Evolutionary conservation across 2,797 vertebrate species (phyloP).

Genomic region (Heteromormyrus szaboi): DNA sequence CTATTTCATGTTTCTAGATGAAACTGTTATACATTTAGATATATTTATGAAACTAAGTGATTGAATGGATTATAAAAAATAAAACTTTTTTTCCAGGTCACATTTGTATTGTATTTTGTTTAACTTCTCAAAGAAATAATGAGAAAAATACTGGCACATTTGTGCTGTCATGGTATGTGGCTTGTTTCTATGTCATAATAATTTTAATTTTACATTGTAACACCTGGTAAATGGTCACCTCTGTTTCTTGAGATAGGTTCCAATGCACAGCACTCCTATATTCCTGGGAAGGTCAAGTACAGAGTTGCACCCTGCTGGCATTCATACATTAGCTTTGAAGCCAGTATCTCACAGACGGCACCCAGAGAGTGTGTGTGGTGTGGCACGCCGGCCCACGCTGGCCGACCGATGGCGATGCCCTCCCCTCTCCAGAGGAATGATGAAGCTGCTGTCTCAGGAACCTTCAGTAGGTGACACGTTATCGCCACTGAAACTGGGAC

Average conservation of each 20-base stretch:
- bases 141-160: not conserved
- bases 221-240: not conserved
- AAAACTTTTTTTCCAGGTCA: not conserved
- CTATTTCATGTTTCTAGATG: not conserved
- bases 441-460: not conserved
- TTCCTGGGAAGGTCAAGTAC: not conserved
- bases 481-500: not conserved
- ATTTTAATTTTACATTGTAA: not conserved
- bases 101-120: not conserved
- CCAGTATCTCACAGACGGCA: not conserved
- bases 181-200: not conserved
- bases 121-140: not conserved
- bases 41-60: not conserved
- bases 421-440: not conserved
- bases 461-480: not conserved
- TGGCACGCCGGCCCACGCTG: not conserved
- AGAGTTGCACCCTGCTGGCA: not conserved
- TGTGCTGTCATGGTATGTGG: not conserved
- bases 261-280: not conserved
- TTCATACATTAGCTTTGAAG: not conserved
- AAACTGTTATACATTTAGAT: not conserved
- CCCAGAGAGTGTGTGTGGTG: not conserved
- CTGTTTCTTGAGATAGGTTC: not conserved
- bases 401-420: not conserved
- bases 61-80: not conserved